A percentile compares a stretch with the other conserved stretches of the same genome.
Conservation (phyloP, 2,113 vertebrate genomes). For the Lagopus leucura region DNA sequence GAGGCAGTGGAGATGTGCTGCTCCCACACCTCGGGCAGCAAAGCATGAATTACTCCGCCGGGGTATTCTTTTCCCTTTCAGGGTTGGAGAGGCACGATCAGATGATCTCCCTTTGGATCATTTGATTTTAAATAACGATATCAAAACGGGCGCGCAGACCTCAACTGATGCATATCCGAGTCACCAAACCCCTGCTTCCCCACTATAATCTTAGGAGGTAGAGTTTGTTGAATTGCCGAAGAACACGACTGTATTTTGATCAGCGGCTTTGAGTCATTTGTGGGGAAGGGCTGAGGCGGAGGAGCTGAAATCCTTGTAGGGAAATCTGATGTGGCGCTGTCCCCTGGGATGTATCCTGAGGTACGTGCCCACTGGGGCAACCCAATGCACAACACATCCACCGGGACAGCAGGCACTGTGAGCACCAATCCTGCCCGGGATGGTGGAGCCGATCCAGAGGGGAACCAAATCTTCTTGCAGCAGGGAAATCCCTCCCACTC, state of each 20-base stretch:
- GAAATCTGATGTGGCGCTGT: conserved; percentile 53
- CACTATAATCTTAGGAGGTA: not conserved
- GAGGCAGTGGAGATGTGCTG: not conserved
- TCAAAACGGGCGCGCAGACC: not conserved
- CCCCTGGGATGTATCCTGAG: conserved; percentile 50
- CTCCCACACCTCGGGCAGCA: not conserved
- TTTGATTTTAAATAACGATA: not conserved
- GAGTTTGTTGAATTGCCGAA: conserved; percentile 35
- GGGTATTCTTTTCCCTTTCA: not conserved
- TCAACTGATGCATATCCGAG: not conserved
- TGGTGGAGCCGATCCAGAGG: not conserved
- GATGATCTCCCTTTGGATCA: not conserved
- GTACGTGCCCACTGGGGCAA: conserved; percentile 58
- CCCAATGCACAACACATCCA: conserved; percentile 20
- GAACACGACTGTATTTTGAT: conserved; percentile 58
- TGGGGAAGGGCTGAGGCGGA: conserved; percentile 52
- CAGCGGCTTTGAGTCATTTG: conserved; percentile 59
- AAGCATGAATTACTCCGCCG: not conserved
- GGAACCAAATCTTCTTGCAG: conserved; percentile 48
- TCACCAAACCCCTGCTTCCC: conserved; percentile 7
- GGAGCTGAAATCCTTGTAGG: conserved; percentile 65
- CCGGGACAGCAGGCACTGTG: not conserved
- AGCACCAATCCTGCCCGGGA: not conserved
- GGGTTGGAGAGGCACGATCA: not conserved
- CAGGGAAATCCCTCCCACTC: conserved; percentile 72